Evolutionary conservation across 2,797 vertebrate species (phyloP).

Genomic region (Thaleichthys pacificus): DNA sequence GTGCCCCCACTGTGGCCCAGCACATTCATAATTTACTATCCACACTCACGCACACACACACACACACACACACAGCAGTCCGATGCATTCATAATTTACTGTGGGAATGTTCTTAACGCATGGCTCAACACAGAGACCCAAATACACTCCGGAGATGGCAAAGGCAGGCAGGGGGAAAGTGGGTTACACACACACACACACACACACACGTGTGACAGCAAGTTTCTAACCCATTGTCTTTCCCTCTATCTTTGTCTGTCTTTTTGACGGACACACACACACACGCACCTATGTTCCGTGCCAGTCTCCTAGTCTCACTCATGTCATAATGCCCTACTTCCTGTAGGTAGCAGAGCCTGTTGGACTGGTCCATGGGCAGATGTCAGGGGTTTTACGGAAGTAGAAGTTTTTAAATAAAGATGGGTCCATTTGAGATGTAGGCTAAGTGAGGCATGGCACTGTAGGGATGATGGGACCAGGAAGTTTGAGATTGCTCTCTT

Average conservation of each 20-base stretch:
- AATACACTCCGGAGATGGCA: constrained; percentile 53
- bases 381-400: constrained; percentile 12
- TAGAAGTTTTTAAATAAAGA: constrained; percentile 8
- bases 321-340: constrained; percentile 49
- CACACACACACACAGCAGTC: constrained; percentile 23
- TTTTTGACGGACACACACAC: not conserved
- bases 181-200: constrained; percentile 30
- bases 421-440: constrained; percentile 51
- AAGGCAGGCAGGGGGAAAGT: constrained; percentile 26
- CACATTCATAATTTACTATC: constrained; percentile 71
- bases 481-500: constrained; percentile 31
- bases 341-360: no score
- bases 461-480: constrained; percentile 26
- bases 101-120: constrained; percentile 76
- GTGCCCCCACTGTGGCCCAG: constrained; percentile 47
- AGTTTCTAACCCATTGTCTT: not conserved
- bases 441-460: constrained; percentile 56
- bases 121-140: constrained; percentile 67
- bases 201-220: constrained; percentile 13
- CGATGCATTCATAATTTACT: constrained; percentile 74
- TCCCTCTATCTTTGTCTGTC: not conserved
- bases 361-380: constrained; percentile 18
- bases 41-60: constrained; percentile 3
- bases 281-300: constrained; percentile 1
- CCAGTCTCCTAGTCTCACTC: constrained; percentile 51